These are phyloP conservation scores for Sympetrum striolatum DNA, from an alignment of 2,888 invertebrate genomes.

Conservation along the genomic window DNA sequence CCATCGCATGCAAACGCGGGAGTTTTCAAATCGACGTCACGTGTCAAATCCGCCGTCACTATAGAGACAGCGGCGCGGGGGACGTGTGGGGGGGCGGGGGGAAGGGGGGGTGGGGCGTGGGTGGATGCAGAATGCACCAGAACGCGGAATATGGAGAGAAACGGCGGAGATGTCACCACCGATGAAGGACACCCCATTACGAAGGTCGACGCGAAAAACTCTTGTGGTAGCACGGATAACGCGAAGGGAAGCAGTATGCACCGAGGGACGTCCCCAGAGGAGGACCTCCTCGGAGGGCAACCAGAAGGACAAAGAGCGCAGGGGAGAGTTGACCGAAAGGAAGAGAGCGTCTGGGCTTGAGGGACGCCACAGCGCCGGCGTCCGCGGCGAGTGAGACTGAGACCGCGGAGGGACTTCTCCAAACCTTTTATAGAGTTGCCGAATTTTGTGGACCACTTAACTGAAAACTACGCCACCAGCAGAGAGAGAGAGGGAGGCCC, in stretches of 20 bases:
- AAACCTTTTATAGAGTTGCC: constrained; percentile 66
- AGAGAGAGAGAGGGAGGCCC: constrained; percentile 4
- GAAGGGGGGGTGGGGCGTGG: not conserved
- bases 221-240: not conserved
- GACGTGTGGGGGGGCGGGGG: not conserved
- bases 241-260: not conserved
- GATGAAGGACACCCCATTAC: not conserved
- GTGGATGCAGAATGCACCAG: not conserved
- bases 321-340: not conserved
- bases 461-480: constrained; percentile 60
- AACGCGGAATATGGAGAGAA: not conserved
- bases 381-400: constrained; percentile 52
- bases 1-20: constrained; percentile 28
- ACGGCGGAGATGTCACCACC: not conserved
- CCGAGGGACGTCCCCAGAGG: not conserved
- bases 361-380: constrained; percentile 37
- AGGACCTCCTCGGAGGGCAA: not conserved
- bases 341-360: not conserved
- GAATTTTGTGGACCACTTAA: constrained; percentile 70
- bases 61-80: not conserved
- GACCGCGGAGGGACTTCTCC: constrained; percentile 55
- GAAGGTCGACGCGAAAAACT: not conserved
- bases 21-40: constrained; percentile 39
- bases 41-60: constrained; percentile 27
- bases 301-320: too few species aligned